Evolutionary conservation across 2,797 vertebrate species (phyloP).

Genomic region (Anomalospiza imberbis): DNA sequence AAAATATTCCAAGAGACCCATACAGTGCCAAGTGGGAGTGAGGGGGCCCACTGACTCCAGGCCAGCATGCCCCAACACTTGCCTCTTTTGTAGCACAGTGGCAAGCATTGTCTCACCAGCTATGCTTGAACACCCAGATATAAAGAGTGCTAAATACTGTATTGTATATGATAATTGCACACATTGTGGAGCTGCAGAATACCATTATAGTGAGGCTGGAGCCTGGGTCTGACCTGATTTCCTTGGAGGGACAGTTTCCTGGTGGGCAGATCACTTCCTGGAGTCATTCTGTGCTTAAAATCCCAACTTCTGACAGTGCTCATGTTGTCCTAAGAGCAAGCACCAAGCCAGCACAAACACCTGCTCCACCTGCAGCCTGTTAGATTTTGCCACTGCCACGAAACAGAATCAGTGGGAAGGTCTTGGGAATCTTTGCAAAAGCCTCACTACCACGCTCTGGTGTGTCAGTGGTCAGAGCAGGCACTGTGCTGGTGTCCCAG

Average conservation of each 20-base stretch:
- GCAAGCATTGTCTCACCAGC: background rate
- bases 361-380: background rate
- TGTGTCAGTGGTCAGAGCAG: background rate
- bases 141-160: background rate
- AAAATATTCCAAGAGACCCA: background rate
- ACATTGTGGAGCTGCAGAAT: background rate
- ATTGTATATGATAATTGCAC: background rate
- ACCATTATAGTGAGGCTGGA: background rate
- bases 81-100: background rate
- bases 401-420: background rate
- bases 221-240: background rate
- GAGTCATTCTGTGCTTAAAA: background rate
- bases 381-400: background rate
- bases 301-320: background rate
- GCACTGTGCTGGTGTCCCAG: background rate
- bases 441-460: fast-evolving
- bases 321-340: fast-evolving
- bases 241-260: background rate
- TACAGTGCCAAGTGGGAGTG: background rate
- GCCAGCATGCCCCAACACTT: background rate
- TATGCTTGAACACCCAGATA: background rate
- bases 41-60: background rate
- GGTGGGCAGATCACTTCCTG: background rate
- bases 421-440: background rate
- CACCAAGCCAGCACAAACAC: fast-evolving